Evolutionary conservation across 2,113 vertebrate species (phyloP).

Genomic region (Myocastor coypus): DNA sequence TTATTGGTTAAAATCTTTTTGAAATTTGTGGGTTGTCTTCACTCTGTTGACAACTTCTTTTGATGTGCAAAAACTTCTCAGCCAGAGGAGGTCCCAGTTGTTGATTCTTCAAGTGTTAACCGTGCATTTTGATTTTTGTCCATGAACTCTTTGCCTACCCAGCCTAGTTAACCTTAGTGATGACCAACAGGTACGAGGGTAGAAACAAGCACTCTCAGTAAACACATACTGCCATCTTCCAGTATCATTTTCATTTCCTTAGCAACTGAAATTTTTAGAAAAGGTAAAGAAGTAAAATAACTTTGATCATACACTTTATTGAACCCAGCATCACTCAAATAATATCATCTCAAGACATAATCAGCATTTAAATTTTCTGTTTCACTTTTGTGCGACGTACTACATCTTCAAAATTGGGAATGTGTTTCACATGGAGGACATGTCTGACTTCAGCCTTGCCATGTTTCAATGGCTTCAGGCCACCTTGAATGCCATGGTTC

Average conservation of each 20-base stretch:
- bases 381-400: background rate
- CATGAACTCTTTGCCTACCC: too few relatives aligned
- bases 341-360: background rate
- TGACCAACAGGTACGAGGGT: accelerated
- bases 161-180: background rate
- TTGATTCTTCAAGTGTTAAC: too few relatives aligned
- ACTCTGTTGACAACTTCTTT: too few relatives aligned
- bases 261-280: background rate
- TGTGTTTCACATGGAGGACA: background rate
- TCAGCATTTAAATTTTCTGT: background rate
- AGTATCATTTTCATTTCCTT: background rate
- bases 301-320: background rate
- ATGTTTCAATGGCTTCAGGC: background rate
- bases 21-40: too few relatives aligned
- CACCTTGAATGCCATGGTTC: background rate
- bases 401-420: background rate
- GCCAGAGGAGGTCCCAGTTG: too few relatives aligned
- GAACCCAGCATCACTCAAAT: background rate
- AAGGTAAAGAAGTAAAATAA: background rate
- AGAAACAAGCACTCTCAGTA: background rate
- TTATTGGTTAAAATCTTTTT: too few relatives aligned
- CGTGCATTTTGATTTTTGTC: too few relatives aligned
- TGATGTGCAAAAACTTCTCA: too few relatives aligned
- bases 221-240: background rate
- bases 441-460: background rate